Evolutionary conservation across 2,797 vertebrate species (phyloP).

Genomic region (Nyctalus aviator): DNA sequence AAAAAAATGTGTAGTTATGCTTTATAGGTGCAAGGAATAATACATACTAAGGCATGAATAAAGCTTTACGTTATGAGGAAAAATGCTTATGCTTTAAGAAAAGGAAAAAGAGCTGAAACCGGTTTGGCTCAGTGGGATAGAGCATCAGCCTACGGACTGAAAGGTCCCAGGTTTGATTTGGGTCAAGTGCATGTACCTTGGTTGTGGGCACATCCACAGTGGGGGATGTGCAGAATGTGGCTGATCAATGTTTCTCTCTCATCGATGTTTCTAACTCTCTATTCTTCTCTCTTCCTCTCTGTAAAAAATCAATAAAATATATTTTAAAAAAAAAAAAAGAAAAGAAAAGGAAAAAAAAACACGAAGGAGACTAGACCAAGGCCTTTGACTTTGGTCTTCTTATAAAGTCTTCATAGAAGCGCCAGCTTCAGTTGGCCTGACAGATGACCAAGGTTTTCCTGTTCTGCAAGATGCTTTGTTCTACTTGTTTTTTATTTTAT

Average conservation of each 20-base stretch:
- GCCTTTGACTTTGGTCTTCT: conserved; percentile 22
- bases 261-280: too few relatives aligned
- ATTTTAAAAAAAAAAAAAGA: too few relatives aligned
- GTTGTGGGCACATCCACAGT: too few relatives aligned
- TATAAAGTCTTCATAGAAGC: background rate
- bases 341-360: background rate
- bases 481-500: background rate
- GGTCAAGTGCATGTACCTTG: too few relatives aligned
- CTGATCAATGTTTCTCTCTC: too few relatives aligned
- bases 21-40: background rate
- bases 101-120: background rate
- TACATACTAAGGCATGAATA: background rate
- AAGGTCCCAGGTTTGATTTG: too few relatives aligned
- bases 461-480: conserved; percentile 64
- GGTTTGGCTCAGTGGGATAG: too few relatives aligned
- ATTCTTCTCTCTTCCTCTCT: too few relatives aligned
- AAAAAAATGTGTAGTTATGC: background rate
- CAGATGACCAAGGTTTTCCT: conserved; percentile 31
- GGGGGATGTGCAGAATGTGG: too few relatives aligned
- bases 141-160: too few relatives aligned
- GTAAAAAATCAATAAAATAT: too few relatives aligned
- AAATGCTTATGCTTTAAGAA: background rate
- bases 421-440: conserved; percentile 1
- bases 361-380: background rate
- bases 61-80: background rate